Conservation (phyloP, 2,888 invertebrate genomes). For the Bhutanitis thaidina region DNA sequence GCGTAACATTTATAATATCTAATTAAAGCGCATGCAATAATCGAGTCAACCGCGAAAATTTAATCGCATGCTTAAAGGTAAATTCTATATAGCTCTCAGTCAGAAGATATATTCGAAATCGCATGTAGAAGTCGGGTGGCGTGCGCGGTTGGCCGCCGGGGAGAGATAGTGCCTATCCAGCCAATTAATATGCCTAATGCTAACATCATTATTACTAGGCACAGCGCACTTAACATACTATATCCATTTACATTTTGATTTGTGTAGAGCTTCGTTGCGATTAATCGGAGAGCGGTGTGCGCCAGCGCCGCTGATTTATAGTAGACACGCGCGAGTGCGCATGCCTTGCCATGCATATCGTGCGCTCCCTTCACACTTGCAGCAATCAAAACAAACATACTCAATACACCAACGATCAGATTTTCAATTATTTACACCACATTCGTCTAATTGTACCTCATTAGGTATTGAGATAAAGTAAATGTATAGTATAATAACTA, state of each 20-base stretch:
- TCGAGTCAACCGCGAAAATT: slow-evolving; percentile 1
- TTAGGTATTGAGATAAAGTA: no score
- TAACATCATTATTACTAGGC: slow-evolving; percentile 79
- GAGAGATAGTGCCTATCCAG: slow-evolving; percentile 70
- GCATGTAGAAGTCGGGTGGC: slow-evolving; percentile 43
- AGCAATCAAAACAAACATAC: slow-evolving; percentile 9
- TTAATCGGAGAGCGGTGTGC: slow-evolving; percentile 68
- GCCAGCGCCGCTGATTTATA: slow-evolving; percentile 61
- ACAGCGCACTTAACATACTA: slow-evolving; percentile 76
- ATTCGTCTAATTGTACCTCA: no score
- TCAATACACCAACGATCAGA: no score
- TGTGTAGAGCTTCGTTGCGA: slow-evolving; percentile 71
- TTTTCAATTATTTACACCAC: no score
- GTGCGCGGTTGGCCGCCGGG: slow-evolving; percentile 50
- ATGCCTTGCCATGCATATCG: background rate
- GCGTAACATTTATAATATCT: slow-evolving; percentile 45
- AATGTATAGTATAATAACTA: no score
- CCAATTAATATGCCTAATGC: slow-evolving; percentile 80
- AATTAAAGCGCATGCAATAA: slow-evolving; percentile 45
- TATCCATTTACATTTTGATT: slow-evolving; percentile 80
- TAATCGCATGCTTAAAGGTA: slow-evolving; percentile 10
- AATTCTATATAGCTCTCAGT: slow-evolving; percentile 16
- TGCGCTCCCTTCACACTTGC: slow-evolving; percentile 8
- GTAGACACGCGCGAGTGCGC: slow-evolving; percentile 31
- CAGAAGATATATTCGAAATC: slow-evolving; percentile 37